A percentile compares a stretch with the other conserved stretches of the same genome.
phyloP scores from a whole-genome alignment of 2,113 vertebrate genomes.

The Pholis gunnellus region DNA sequence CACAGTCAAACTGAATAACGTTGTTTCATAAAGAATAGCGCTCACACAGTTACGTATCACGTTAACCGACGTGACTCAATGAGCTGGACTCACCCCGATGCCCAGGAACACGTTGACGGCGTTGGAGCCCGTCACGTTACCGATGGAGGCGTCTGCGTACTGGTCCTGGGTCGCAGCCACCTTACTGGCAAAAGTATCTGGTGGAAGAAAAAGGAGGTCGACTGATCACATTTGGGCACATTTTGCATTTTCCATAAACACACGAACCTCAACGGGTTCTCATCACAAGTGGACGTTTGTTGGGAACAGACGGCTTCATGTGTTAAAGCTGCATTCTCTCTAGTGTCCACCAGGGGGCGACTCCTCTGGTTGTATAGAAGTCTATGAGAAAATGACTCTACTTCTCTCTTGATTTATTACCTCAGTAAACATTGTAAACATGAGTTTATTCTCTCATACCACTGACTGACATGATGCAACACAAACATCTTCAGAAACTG shows the following conservation, averaged over 20 bases:
- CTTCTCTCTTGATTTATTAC: too few species aligned
- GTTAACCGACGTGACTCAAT: background rate
- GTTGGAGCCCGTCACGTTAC: slow-evolving; percentile 98
- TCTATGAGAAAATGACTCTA: too few species aligned
- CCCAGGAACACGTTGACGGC: slow-evolving; percentile 99
- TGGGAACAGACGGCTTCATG: background rate
- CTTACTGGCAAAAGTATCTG: slow-evolving; percentile 99
- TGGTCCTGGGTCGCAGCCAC: slow-evolving; percentile 98
- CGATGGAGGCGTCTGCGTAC: slow-evolving; percentile 97
- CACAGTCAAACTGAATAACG: background rate
- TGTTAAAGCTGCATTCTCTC: background rate
- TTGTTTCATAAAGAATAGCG: too few species aligned
- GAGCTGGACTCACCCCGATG: slow-evolving; percentile 87
- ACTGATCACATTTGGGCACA: background rate
- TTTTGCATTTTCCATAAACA: background rate
- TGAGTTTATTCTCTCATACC: too few species aligned
- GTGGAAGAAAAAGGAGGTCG: background rate
- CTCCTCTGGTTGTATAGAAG: too few species aligned
- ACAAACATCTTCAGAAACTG: too few species aligned
- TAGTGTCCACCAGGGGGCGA: background rate
- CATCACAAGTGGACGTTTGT: background rate
- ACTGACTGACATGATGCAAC: too few species aligned
- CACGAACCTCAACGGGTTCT: background rate
- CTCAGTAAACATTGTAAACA: background rate
- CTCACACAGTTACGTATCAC: too few species aligned